These are phyloP conservation scores for Sisyra nigra DNA, from an alignment of 2,888 invertebrate genomes.

Conservation along the genomic window DNA sequence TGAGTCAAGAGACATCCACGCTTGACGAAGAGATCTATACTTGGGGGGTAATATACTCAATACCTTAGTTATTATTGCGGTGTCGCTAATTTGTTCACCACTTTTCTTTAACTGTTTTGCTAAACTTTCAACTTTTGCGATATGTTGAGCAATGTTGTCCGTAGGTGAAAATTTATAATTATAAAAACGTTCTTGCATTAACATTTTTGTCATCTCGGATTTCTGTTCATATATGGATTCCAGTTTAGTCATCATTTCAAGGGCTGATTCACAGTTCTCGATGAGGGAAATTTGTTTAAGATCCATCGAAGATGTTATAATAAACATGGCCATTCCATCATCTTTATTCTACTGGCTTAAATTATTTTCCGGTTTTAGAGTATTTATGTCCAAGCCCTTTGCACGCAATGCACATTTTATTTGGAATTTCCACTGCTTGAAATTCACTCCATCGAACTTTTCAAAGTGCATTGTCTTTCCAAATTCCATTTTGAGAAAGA, in stretches of 20 bases:
- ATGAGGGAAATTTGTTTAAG: constrained; percentile 8
- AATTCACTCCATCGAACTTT: constrained; percentile 9
- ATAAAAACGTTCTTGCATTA: constrained; percentile 11
- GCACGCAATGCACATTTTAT: constrained; percentile 8
- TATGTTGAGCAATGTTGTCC: constrained; percentile 11
- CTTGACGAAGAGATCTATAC: constrained; percentile 6
- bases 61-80: constrained; percentile 11
- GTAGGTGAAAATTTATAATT: constrained; percentile 6
- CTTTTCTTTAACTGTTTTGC: constrained; percentile 9
- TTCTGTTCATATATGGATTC: constrained; percentile 11
- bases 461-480: too few relatives aligned
- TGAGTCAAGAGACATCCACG: constrained; percentile 9
- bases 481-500: too few relatives aligned
- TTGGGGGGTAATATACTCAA: constrained; percentile 7
- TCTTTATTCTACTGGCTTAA: constrained; percentile 5
- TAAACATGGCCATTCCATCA: constrained; percentile 9
- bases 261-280: constrained; percentile 7
- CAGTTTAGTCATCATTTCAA: constrained; percentile 11
- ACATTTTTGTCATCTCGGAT: constrained; percentile 11
- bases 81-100: constrained; percentile 9
- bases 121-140: constrained; percentile 11
- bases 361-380: not conserved
- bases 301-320: constrained; percentile 10
- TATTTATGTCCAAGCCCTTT: constrained; percentile 2
- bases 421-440: constrained; percentile 9